Evolutionary conservation across 1,140 invertebrate genomes (phyloP).

Genomic region (Zophobas atratus): DNA sequence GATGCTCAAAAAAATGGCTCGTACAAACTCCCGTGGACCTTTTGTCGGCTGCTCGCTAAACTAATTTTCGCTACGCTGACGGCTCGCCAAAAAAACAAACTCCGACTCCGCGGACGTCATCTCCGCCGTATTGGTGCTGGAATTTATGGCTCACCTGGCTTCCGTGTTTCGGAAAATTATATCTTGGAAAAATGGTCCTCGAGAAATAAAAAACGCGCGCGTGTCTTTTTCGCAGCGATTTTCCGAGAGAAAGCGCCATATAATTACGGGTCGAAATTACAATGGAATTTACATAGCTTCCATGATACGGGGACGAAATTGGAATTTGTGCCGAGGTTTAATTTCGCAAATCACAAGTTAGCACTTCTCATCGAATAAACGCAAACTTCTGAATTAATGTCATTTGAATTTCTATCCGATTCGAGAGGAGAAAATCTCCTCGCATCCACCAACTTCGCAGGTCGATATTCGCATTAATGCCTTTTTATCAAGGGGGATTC

Average conservation of each 20-base stretch:
- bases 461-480: conserved; percentile 31
- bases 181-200: too few relatives aligned
- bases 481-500: conserved; percentile 20
- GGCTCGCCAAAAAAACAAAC: conserved; percentile 14
- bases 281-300: conserved; percentile 37
- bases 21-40: conserved; percentile 9
- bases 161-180: neutral
- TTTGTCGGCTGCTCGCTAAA: neutral
- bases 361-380: conserved; percentile 42
- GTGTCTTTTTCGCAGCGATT: neutral
- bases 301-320: conserved; percentile 40
- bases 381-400: conserved; percentile 41
- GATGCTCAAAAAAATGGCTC: conserved; percentile 25
- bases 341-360: conserved; percentile 43
- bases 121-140: neutral
- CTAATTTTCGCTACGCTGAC: conserved; percentile 11
- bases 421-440: conserved; percentile 9
- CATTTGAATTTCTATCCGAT: conserved; percentile 40
- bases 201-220: neutral
- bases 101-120: neutral
- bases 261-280: conserved; percentile 34
- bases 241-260: conserved; percentile 20
- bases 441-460: conserved; percentile 28
- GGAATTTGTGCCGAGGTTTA: conserved; percentile 40
- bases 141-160: conserved; percentile 20